Evolutionary conservation across 2,888 invertebrate species (phyloP), one percentile per base, ranked within the genome.

Genomic region (Eristalinus aeneus): DNA sequence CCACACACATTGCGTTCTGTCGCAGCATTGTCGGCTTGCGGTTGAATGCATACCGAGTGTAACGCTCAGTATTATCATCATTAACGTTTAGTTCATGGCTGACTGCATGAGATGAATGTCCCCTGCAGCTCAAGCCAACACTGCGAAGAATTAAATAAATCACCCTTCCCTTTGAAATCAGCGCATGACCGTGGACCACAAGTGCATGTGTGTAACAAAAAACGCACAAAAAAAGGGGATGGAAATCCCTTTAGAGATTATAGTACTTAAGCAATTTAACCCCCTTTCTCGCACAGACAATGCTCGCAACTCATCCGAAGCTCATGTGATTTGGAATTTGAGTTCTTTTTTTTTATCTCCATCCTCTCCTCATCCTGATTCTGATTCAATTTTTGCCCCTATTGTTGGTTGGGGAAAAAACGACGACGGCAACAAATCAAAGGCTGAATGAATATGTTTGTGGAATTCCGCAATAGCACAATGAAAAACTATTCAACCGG

Each of bases 201-300:
- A 10, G 34, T 34, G 34, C 10, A 10, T 34, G 34, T 34, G 34
- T n/a, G 65, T 67, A 32, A 58, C 23, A 31, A 65, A 69, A 46
- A 36, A 34, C 32, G 46, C 27, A 36, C 31, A 63, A 34, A 73
- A 58, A 60, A 31, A 16, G 23, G 16, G 11, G 23, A 27, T 12
- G 23, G 56, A 27, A 63, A 63, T 34, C 31, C 63, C 63, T 23
- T 12, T 27, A 1, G 4, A 64, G 78, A 56, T 58, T 71, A 39
- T 11, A 56, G 36, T 23, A 76, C 34, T 63, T 69, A 22, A 54
- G 32, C 76, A 68, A 68, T 68, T 76, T 76, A 68, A 68, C 54
- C 54, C 76, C 61, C 69, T 69, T 61, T 61, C 63, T 76, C 68
- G 16, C 22, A 32, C 65, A 46, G 53, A 61, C 76, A 76, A 68